Conservation (phyloP, 2,113 vertebrate species). For the Gallinago media region DNA sequence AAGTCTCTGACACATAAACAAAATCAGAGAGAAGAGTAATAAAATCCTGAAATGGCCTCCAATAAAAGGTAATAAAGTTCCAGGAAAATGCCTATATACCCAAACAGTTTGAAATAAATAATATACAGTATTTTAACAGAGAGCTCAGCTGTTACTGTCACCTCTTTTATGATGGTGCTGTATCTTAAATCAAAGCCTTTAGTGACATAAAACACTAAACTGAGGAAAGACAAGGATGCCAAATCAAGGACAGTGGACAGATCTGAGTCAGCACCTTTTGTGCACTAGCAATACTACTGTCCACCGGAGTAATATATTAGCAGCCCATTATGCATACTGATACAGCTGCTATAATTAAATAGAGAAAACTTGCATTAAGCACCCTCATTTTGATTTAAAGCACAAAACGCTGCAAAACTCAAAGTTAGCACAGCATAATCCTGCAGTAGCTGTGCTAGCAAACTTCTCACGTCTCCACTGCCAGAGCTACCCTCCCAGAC, state of each 20-base stretch:
- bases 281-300: background rate
- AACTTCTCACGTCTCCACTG: background rate
- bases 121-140: slow-evolving; percentile 52
- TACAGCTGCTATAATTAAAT: slow-evolving; percentile 36
- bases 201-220: slow-evolving; percentile 39
- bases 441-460: background rate
- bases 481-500: background rate
- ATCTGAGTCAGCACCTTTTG: slow-evolving; percentile 67
- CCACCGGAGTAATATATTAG: slow-evolving; percentile 19
- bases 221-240: slow-evolving; percentile 59
- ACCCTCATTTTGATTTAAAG: background rate
- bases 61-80: slow-evolving; percentile 68
- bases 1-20: slow-evolving; percentile 64
- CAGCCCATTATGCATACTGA: slow-evolving; percentile 43
- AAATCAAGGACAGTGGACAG: slow-evolving; percentile 59
- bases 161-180: slow-evolving; percentile 42
- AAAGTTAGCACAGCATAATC: background rate
- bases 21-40: slow-evolving; percentile 63
- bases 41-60: slow-evolving; percentile 60
- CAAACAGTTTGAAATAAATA: slow-evolving; percentile 69
- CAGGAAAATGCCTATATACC: slow-evolving; percentile 46
- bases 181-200: slow-evolving; percentile 61
- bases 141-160: slow-evolving; percentile 59
- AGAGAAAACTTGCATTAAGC: slow-evolving; percentile 17
- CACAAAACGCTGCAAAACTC: background rate